Conservation (phyloP, 2,888 invertebrate species). For the Pteria penguin region DNA sequence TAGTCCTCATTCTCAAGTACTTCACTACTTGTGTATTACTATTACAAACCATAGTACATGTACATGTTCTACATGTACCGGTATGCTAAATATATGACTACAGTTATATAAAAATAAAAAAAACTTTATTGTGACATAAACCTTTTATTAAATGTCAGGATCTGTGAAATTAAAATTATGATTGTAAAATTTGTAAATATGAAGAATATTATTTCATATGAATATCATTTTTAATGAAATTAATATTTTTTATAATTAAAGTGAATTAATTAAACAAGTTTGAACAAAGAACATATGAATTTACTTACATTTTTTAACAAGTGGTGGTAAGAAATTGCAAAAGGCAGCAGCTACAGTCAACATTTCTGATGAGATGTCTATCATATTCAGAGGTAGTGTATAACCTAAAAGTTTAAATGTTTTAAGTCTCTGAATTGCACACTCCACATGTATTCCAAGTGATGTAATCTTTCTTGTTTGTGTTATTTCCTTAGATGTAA, state of each 20-base stretch:
- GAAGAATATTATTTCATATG: not conserved
- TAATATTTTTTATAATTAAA: not conserved
- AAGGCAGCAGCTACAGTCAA: conserved; percentile 16
- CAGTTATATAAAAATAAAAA: too few species aligned
- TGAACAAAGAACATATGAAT: not conserved
- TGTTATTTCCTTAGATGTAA: conserved; percentile 21
- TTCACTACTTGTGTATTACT: too few species aligned
- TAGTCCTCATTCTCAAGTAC: too few species aligned
- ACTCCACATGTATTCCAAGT: conserved; percentile 14
- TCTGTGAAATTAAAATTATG: too few species aligned
- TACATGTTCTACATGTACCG: too few species aligned
- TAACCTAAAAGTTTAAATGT: conserved; percentile 9
- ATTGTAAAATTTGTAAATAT: not conserved
- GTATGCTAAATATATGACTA: too few species aligned
- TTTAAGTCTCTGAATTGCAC: conserved; percentile 5
- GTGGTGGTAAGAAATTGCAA: conserved; percentile 15
- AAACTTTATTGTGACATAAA: too few species aligned
- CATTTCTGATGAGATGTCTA: conserved; percentile 8
- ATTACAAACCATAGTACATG: too few species aligned
- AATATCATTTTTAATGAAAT: not conserved
- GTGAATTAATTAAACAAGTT: not conserved
- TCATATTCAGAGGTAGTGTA: conserved; percentile 16
- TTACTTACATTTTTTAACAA: conserved; percentile 2
- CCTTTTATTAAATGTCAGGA: too few species aligned
- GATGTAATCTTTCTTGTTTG: conserved; percentile 25